These are phyloP conservation scores for Bujurquina vittata DNA, from an alignment of 2,113 vertebrate genomes.

Conservation along the genomic window DNA sequence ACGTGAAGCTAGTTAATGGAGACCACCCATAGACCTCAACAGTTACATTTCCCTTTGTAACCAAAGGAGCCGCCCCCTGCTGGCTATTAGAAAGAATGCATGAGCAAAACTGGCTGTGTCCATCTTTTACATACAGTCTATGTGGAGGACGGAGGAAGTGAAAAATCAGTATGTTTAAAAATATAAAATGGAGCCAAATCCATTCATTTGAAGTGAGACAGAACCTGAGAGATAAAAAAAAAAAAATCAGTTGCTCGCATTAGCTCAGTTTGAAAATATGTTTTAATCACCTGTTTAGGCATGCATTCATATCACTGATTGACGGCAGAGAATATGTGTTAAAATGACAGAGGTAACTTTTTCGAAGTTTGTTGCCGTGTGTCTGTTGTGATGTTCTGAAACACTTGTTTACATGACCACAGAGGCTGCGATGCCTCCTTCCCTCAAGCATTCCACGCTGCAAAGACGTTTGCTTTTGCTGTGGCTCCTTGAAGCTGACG, in stretches of 20 bases:
- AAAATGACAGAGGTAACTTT: not conserved
- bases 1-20: not conserved
- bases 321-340: not conserved
- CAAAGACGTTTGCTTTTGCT: constrained; percentile 37
- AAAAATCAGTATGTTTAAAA: constrained; percentile 7
- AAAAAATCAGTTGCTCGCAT: not conserved
- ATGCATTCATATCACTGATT: not conserved
- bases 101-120: not conserved
- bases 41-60: not conserved
- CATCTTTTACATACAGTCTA: not conserved
- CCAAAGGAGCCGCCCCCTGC: not conserved
- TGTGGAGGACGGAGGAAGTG: constrained; percentile 5
- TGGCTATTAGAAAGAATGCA: not conserved
- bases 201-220: not conserved
- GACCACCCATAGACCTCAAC: not conserved
- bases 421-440: not conserved
- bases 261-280: not conserved
- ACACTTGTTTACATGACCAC: not conserved
- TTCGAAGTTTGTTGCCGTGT: not conserved
- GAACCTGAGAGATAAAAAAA: not conserved
- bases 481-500: constrained; percentile 34
- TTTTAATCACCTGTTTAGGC: not conserved
- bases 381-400: constrained; percentile 2
- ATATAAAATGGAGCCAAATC: not conserved
- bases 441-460: not conserved